Evolutionary conservation across 2,888 invertebrate species (phyloP).

Genomic region (Ametastegia equiseti): DNA sequence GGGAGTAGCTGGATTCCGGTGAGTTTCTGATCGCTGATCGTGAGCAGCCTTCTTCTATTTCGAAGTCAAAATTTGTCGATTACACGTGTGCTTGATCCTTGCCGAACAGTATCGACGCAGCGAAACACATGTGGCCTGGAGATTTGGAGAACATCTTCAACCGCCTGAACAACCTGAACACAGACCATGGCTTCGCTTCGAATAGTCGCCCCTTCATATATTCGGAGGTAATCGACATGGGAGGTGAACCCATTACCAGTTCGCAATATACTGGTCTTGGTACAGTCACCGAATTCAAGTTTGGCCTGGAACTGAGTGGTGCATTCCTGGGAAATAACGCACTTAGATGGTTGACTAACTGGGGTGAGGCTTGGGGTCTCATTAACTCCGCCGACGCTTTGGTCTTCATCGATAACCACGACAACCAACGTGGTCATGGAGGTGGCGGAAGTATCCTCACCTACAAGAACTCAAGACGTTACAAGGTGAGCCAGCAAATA

Average conservation of each 20-base stretch:
- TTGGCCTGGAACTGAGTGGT: constrained; percentile 78
- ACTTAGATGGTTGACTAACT: constrained; percentile 82
- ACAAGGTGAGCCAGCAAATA: constrained; percentile 78
- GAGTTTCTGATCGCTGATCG: not conserved
- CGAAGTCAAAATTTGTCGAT: not conserved
- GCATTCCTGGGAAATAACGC: constrained; percentile 80
- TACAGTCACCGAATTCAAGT: constrained; percentile 88
- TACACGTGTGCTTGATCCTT: not conserved
- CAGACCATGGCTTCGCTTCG: constrained; percentile 81
- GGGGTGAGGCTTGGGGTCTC: constrained; percentile 84
- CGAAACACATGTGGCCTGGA: constrained; percentile 88
- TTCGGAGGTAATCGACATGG: constrained; percentile 88
- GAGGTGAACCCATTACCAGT: constrained; percentile 76
- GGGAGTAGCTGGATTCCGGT: constrained; percentile 91
- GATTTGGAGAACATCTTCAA: constrained; percentile 84
- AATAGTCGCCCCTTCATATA: constrained; percentile 83
- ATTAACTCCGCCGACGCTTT: constrained; percentile 81
- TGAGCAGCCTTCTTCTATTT: not conserved
- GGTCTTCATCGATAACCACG: constrained; percentile 95
- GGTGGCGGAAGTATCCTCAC: constrained; percentile 81
- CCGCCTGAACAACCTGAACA: constrained; percentile 81
- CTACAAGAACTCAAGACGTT: constrained; percentile 82
- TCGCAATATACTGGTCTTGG: constrained; percentile 75
- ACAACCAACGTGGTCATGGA: constrained; percentile 89
- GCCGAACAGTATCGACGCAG: constrained; percentile 83